A percentile compares a stretch with the other conserved stretches of the same genome.
Conservation (phyloP, 2,888 invertebrate genomes). For the Caenorhabditis sinica region DNA sequence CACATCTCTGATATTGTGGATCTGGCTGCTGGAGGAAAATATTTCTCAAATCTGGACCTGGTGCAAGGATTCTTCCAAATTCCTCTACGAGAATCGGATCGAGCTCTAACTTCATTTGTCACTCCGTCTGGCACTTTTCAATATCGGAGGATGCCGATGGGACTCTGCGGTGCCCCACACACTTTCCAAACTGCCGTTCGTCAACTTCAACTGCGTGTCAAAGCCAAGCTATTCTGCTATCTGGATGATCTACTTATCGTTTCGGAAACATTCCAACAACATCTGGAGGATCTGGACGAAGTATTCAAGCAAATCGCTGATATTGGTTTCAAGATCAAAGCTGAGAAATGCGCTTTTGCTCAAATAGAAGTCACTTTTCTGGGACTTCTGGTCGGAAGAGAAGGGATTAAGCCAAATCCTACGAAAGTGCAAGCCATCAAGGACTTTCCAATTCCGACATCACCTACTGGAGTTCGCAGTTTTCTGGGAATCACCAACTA, state of each 20-base stretch:
- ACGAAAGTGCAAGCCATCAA: constrained; percentile 52
- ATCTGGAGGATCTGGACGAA: constrained; percentile 67
- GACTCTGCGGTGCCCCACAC: constrained; percentile 61
- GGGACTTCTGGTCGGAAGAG: constrained; percentile 61
- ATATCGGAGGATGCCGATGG: constrained; percentile 69
- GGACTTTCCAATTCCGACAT: constrained; percentile 48
- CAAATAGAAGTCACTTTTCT: constrained; percentile 67
- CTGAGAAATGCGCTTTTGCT: constrained; percentile 66
- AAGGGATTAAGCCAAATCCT: constrained; percentile 69
- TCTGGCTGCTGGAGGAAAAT: background rate
- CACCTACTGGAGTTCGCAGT: constrained; percentile 40
- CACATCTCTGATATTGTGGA: background rate
- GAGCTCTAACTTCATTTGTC: constrained; percentile 68
- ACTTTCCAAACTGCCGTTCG: constrained; percentile 58
- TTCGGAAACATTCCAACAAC: constrained; percentile 51
- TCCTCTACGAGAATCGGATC: constrained; percentile 39
- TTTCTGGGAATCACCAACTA: constrained; percentile 68
- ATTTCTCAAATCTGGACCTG: constrained; percentile 63
- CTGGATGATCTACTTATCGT: constrained; percentile 71
- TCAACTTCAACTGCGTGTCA: constrained; percentile 2
- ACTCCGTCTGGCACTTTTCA: constrained; percentile 62
- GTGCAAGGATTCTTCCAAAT: constrained; percentile 68
- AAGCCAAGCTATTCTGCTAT: constrained; percentile 47
- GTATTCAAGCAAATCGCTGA: constrained; percentile 40
- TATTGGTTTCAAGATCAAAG: constrained; percentile 37